phyloP scores from a whole-genome alignment of 2,888 invertebrate species.

The Brachyopa scutellaris region DNA sequence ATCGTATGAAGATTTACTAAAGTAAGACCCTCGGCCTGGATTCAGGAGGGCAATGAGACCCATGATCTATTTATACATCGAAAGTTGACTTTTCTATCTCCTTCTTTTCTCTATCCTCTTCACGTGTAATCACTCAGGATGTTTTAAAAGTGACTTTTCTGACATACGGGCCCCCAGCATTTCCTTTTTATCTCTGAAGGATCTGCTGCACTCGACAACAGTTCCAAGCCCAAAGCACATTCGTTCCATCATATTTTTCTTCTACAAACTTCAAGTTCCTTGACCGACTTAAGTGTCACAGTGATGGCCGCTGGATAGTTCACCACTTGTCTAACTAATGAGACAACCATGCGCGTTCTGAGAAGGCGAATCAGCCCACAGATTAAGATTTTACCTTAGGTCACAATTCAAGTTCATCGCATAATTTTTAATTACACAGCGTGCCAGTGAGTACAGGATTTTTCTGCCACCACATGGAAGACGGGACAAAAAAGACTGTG shows the following conservation, averaged over 20 bases:
- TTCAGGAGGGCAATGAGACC: no score
- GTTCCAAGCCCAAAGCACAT: background rate
- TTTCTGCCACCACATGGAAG: background rate
- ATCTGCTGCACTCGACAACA: no score
- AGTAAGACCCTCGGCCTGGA: no score
- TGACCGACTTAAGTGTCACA: background rate
- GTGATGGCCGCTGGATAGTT: slow-evolving; percentile 24
- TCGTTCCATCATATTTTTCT: no score
- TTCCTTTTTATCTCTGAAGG: no score
- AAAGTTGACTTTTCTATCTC: no score
- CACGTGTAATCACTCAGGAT: no score
- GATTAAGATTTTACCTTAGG: slow-evolving; percentile 69
- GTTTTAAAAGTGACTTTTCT: no score
- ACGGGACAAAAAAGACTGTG: background rate
- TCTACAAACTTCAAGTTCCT: background rate
- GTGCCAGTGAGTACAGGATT: slow-evolving; percentile 2
- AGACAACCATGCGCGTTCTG: slow-evolving; percentile 26
- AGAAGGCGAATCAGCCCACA: slow-evolving; percentile 30
- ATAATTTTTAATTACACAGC: slow-evolving; percentile 61
- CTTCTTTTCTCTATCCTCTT: no score
- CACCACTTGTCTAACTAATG: slow-evolving; percentile 41
- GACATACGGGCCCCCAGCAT: no score
- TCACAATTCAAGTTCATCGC: slow-evolving; percentile 62
- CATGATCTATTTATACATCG: no score
- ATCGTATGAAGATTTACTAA: no score